Base-by-base conservation (phyloP, 53 echinoderm and acorn worm species). In the Luidia sarsii region DNA sequence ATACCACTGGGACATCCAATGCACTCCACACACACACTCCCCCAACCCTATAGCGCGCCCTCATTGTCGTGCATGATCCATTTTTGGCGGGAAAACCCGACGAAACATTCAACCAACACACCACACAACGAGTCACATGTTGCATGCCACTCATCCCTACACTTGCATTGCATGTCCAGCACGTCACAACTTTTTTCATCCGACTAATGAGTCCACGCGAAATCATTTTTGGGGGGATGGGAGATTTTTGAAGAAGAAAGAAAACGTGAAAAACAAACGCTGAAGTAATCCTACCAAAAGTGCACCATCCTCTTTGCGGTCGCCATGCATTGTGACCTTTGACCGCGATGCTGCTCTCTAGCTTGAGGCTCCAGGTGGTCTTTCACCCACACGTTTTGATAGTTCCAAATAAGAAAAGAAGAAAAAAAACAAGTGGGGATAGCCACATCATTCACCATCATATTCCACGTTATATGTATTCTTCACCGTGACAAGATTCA, bases 331-430 rank as follows among this genome's bases (percentile, higher is more conserved):
- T n/a, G n/a, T n/a, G 62, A 70, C 83, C 70, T 34, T 33, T 70
- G 65, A 73, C 72, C 73, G 70, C 84, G 73, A 84, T 52, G 72
- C 65, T 84, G 84, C 84, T 84, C 84, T 84, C 84, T 67, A 61
- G 84, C 72, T 71, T 72, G 57, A 67, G 64, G 84, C 84, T 84
- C 84, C 37, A 27, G 61, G 84, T 84, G 84, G 84, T 84, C 84
- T 72, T 64, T 71, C 84, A 84, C 64, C 77, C 59, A 77, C 77
- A 77, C 45, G 24, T 57, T 75, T 57, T 72, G 7, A 7, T 18
- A 25, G 28, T 6, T 23, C 57, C 4, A 28, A 59, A 10, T n/a
- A n/a, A n/a, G n/a, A n/a, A n/a, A n/a, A n/a, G n/a, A n/a, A n/a
- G n/a, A 24, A 33, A 37, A 54, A 21, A 74, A 39, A 23, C 29